phyloP scores from a whole-genome alignment of 1,140 invertebrate genomes.

The Panulirus ornatus region DNA sequence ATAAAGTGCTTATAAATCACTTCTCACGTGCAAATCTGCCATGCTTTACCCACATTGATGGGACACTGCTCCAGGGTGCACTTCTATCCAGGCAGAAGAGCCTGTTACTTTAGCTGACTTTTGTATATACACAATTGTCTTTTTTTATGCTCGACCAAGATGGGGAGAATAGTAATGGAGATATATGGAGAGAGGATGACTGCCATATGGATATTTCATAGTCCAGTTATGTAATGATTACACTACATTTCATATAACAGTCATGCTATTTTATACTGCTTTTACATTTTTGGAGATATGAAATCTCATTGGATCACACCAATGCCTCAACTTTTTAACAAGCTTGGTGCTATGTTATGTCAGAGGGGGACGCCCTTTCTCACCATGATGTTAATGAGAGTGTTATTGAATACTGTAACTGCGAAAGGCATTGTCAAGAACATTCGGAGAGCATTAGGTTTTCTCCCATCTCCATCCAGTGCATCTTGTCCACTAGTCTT shows the following conservation, averaged over 20 bases:
- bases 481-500: conserved; percentile 31
- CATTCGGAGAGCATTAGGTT: neutral
- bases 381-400: neutral
- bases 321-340: conserved; percentile 17
- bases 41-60: conserved; percentile 29
- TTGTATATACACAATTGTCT: conserved; percentile 59
- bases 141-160: conserved; percentile 40
- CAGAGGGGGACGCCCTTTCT: neutral
- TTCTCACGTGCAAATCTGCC: conserved; percentile 37
- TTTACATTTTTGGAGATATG: conserved; percentile 6
- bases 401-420: neutral
- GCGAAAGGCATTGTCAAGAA: neutral
- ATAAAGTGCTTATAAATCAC: conserved; percentile 55
- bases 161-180: neutral
- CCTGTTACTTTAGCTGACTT: neutral
- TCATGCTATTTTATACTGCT: conserved; percentile 3
- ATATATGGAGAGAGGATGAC: neutral
- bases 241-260: conserved; percentile 10
- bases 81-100: neutral
- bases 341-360: conserved; percentile 42
- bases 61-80: conserved; percentile 6
- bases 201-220: conserved; percentile 8
- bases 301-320: neutral
- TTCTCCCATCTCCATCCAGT: conserved; percentile 21
- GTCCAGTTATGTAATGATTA: conserved; percentile 5